A percentile compares a stretch with the other conserved stretches of the same genome.
Evolutionary conservation across 2,113 vertebrate genomes (phyloP).

Genomic region (Oenanthe melanoleuca): DNA sequence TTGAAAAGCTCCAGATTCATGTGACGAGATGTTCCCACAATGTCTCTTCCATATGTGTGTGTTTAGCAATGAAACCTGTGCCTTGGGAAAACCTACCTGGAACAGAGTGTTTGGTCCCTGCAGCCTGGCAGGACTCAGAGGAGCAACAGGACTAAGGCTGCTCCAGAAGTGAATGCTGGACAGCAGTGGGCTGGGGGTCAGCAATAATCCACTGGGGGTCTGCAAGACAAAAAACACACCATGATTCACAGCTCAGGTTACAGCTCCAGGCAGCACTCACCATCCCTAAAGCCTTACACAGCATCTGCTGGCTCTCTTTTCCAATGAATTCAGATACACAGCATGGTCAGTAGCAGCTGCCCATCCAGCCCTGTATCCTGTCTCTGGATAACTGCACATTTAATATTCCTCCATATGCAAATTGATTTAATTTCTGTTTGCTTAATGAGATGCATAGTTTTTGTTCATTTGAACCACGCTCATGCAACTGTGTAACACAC

Average conservation of each 20-base stretch:
- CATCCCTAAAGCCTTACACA: neutral
- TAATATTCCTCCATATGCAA: neutral
- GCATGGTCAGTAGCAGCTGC: neutral
- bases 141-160: conserved; percentile 92
- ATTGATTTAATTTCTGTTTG: neutral
- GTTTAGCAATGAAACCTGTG: neutral
- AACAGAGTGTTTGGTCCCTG: conserved; percentile 92
- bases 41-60: rapidly evolving
- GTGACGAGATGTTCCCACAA: neutral
- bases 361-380: neutral
- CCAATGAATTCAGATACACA: neutral
- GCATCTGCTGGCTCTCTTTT: neutral
- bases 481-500: neutral
- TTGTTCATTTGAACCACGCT: rapidly evolving
- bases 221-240: conserved; percentile 62
- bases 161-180: conserved; percentile 98
- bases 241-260: neutral
- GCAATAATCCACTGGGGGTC: conserved; percentile 90
- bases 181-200: conserved; percentile 91
- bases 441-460: neutral
- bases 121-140: conserved; percentile 93
- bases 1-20: neutral
- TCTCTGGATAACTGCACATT: neutral
- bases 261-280: neutral
- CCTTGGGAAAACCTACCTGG: conserved; percentile 80